A percentile compares a stretch with the other conserved stretches of the same genome.
Conservation (phyloP, 2,113 vertebrate genomes). For the Sigmodon hispidus region DNA sequence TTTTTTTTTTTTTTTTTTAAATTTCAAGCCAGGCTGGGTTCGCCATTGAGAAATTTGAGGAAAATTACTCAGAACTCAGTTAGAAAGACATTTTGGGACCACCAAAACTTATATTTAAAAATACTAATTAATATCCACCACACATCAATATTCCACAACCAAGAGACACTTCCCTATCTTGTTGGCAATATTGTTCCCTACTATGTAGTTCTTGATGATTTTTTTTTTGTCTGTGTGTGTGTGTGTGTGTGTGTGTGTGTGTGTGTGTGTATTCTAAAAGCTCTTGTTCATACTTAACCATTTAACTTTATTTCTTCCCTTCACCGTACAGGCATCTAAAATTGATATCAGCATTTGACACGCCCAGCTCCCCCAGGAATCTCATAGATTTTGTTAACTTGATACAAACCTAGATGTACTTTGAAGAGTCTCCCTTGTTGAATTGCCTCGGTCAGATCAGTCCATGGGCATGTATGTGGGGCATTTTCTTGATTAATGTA, state of each 20-base stretch:
- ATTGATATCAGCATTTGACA: neutral
- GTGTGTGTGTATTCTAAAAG: neutral
- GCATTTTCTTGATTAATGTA: neutral
- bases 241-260: neutral
- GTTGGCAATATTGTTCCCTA: neutral
- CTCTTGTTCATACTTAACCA: neutral
- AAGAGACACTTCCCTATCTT: neutral
- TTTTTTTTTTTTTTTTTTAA: too few species aligned
- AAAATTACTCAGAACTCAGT: neutral
- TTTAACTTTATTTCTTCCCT: neutral
- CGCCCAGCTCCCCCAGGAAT: accelerated
- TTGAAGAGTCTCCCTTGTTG: neutral
- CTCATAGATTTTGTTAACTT: neutral
- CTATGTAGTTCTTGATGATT: neutral
- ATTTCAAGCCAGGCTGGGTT: neutral
- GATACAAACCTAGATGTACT: neutral
- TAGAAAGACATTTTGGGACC: neutral
- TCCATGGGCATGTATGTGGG: neutral
- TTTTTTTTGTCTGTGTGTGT: neutral
- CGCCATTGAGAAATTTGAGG: neutral
- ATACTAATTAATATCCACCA: neutral
- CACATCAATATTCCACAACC: neutral
- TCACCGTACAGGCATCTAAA: neutral
- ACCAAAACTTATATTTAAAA: conserved; percentile 34
- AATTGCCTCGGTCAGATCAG: neutral